Base-by-base conservation (phyloP, 2,113 vertebrate species). In the Nerophis lumbriciformis region DNA sequence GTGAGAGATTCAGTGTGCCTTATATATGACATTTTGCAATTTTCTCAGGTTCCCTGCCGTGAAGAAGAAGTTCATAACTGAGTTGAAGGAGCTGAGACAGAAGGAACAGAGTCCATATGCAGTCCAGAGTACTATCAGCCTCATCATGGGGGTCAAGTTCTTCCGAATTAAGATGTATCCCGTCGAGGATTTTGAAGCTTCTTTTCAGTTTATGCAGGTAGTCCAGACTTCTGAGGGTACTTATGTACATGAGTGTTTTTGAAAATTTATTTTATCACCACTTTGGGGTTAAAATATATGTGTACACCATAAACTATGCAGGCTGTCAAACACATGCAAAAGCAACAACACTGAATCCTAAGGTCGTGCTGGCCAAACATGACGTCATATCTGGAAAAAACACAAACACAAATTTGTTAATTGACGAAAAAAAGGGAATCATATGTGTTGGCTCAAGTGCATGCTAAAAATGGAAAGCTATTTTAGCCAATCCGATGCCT, bases 171-270 rank as follows among this genome's bases (percentile, higher is more conserved):
- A 99, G 84, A 99, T 98, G 97, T 99, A 98, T 81, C 97, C 97
- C 1, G 95, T 99, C 38, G 97, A 99, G 73, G 97, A 98, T 79
- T 98, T 99, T 60, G 97, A 99, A 90, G 97, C 96, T 36, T 98
- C 95, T 62, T 94, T 99, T 84, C 95, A 95, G 87, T 99, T 99
- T 85, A 96, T 98, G 96, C 95, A 98, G 96, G 97, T 98, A 91
- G 9, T 45, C 11, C 11, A 45, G 72, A 15, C 5, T 42, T 42
- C 39, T 42, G 39, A 3, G 39, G 6, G 39, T 42, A 6, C n/a
- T 19, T n/a, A 14, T 15, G 14, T 49, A 49, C 15, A 14, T 49
- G 6, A 8, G 16, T 50, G n/a, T 16, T 19, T 50, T 28, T 6
- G 8, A 39, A 37, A 55, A 13, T 49, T 1, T 28, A 52, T 52